A percentile compares a stretch with the other conserved stretches of the same genome.
phyloP scores from a whole-genome alignment of 1,140 invertebrate genomes.

The Bombyx mandarina region DNA sequence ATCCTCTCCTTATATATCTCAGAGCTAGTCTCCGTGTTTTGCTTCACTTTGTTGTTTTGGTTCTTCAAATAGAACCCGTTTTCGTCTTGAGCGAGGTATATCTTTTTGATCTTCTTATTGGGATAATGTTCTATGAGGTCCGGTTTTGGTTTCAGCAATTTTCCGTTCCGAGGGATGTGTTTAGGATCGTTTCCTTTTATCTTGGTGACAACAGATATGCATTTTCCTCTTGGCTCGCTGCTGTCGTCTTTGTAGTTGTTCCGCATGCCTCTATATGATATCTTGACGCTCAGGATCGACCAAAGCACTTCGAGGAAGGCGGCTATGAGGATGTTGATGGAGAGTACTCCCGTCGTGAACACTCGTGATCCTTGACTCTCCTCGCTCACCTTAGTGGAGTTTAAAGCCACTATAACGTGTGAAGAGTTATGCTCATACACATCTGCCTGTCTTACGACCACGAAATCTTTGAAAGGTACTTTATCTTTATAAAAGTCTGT shows the following conservation, averaged over 20 bases:
- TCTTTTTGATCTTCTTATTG: slow-evolving; percentile 67
- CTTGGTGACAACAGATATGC: slow-evolving; percentile 64
- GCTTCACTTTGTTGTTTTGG: slow-evolving; percentile 53
- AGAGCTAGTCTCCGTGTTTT: slow-evolving; percentile 60
- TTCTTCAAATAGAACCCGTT: slow-evolving; percentile 68
- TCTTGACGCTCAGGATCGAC: slow-evolving; percentile 73
- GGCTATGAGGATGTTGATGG: slow-evolving; percentile 74
- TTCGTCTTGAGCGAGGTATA: slow-evolving; percentile 67
- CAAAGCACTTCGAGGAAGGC: slow-evolving; percentile 73
- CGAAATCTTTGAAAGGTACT: slow-evolving; percentile 47
- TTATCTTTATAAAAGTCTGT: slow-evolving; percentile 57
- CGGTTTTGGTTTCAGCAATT: slow-evolving; percentile 53
- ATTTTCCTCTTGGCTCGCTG: slow-evolving; percentile 50
- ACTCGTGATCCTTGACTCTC: slow-evolving; percentile 27
- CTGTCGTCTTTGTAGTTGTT: slow-evolving; percentile 73
- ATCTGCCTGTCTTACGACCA: slow-evolving; percentile 48
- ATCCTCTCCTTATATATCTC: slow-evolving; percentile 68
- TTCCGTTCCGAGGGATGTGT: slow-evolving; percentile 57
- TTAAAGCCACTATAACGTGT: slow-evolving; percentile 44
- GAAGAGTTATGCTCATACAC: slow-evolving; percentile 48
- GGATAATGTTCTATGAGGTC: slow-evolving; percentile 71
- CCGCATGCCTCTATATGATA: slow-evolving; percentile 74
- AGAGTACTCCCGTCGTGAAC: slow-evolving; percentile 62
- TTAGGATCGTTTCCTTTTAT: slow-evolving; percentile 68
- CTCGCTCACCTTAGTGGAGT: slow-evolving; percentile 24